phyloP scores from a whole-genome alignment of 2,888 invertebrate genomes.

The Lamellibrachia columna region DNA sequence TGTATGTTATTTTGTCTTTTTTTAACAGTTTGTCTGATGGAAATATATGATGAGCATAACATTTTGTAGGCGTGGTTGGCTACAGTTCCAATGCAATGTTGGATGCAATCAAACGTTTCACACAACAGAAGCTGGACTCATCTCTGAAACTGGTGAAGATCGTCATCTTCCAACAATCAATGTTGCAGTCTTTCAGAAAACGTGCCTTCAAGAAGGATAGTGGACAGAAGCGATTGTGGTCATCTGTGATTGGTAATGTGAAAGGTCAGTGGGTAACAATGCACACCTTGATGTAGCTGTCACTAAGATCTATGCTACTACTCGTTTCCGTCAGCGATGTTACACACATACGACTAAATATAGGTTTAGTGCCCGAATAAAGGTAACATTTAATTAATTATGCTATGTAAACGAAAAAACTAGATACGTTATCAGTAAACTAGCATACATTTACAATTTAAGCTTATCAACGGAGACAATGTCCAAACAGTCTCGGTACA shows the following conservation, averaged over 20 bases:
- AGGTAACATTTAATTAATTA: too few species aligned
- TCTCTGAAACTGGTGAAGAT: conserved; percentile 12
- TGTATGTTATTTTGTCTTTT: neutral
- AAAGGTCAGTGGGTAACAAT: neutral
- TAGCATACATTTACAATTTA: too few species aligned
- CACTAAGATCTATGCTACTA: too few species aligned
- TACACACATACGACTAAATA: too few species aligned
- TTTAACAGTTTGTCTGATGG: neutral
- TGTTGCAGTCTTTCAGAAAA: neutral
- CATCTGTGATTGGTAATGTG: neutral
- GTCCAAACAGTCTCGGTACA: too few species aligned
- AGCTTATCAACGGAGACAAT: too few species aligned
- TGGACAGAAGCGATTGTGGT: neutral
- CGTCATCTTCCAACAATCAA: conserved; percentile 5
- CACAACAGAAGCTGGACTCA: neutral
- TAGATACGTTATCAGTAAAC: too few species aligned
- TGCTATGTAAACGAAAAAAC: too few species aligned
- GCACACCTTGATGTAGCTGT: neutral
- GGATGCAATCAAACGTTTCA: neutral
- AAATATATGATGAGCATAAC: neutral
- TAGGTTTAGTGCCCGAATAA: too few species aligned
- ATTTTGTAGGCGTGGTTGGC: neutral
- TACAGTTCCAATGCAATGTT: neutral
- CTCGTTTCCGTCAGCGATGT: too few species aligned
- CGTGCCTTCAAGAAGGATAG: neutral